A percentile compares a stretch with the other conserved stretches of the same genome.
These are phyloP conservation scores for Drosophila navojoa DNA, from an alignment of 1,140 invertebrate species.

Conservation along the genomic window DNA sequence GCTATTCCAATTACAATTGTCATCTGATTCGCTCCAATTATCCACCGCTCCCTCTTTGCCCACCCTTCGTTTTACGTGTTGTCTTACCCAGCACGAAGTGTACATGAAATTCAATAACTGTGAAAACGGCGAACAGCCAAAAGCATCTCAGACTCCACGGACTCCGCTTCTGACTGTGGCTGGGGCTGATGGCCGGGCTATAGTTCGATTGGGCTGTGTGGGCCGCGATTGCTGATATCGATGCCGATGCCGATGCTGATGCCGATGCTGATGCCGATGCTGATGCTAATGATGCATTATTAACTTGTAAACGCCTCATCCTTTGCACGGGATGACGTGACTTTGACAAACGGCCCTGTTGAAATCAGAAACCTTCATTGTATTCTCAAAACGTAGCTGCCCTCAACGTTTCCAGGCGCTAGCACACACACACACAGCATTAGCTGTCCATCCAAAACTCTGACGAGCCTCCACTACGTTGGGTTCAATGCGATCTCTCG, in stretches of 20 bases:
- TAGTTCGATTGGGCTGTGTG: slow-evolving; percentile 13
- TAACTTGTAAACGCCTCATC: slow-evolving; percentile 67
- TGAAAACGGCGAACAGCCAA: slow-evolving; percentile 51
- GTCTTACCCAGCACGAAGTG: slow-evolving; percentile 53
- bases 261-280: slow-evolving; percentile 56
- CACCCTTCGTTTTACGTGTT: too few species aligned
- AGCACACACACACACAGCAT: not conserved
- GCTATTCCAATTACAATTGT: slow-evolving; percentile 10
- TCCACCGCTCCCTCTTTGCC: too few species aligned
- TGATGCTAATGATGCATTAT: slow-evolving; percentile 55
- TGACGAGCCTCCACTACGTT: not conserved
- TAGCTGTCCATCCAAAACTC: not conserved
- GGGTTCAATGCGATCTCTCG: too few species aligned
- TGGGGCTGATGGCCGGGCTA: not conserved
- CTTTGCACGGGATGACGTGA: slow-evolving; percentile 75
- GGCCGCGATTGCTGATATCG: slow-evolving; percentile 25
- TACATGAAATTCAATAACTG: slow-evolving; percentile 53
- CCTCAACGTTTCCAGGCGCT: slow-evolving; percentile 4
- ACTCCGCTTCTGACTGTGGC: not conserved
- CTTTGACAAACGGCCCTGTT: slow-evolving; percentile 52
- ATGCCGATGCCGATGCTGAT: slow-evolving; percentile 12
- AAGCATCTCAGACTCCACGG: slow-evolving; percentile 40
- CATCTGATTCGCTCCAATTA: not conserved
- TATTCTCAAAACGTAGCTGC: slow-evolving; percentile 36
- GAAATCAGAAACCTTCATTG: slow-evolving; percentile 68